Conservation (phyloP, 2,888 invertebrate genomes). For the Platycnemis pennipes region DNA sequence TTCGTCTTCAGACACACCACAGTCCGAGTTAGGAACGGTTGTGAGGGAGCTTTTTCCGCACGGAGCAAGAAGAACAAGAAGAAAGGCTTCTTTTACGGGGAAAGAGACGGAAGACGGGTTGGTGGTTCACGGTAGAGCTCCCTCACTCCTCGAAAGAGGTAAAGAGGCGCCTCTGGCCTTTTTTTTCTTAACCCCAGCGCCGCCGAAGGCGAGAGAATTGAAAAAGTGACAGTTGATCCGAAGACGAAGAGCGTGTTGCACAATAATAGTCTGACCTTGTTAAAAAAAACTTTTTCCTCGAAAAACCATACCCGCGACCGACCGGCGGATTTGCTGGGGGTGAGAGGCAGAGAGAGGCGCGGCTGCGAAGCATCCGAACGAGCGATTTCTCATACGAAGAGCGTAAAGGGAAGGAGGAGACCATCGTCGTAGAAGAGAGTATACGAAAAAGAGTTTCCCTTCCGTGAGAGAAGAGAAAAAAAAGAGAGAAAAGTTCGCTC, state of each 20-base stretch:
- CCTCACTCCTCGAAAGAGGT: neutral
- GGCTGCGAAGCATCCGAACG: slow-evolving; percentile 35
- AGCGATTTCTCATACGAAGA: slow-evolving; percentile 29
- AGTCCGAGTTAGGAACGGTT: slow-evolving; percentile 61
- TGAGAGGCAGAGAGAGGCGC: neutral
- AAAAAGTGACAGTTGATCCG: slow-evolving; percentile 10
- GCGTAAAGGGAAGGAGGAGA: neutral
- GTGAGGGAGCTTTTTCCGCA: neutral
- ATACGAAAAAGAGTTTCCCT: neutral
- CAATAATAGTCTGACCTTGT: too few species aligned
- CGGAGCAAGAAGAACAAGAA: neutral
- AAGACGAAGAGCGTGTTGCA: too few species aligned
- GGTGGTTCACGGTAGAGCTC: neutral
- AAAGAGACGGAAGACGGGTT: neutral
- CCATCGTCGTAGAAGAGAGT: neutral
- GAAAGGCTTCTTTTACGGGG: too few species aligned
- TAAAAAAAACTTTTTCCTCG: too few species aligned
- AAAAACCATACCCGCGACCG: neutral
- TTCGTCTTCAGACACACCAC: slow-evolving; percentile 57
- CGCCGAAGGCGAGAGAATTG: neutral
- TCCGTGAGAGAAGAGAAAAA: neutral
- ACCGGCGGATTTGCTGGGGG: neutral
- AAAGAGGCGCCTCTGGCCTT: slow-evolving; percentile 49
- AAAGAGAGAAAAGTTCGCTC: slow-evolving; percentile 9
- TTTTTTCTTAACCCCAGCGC: neutral